Evolutionary conservation across 2,797 vertebrate genomes (phyloP).

Genomic region (Staurois parvus): DNA sequence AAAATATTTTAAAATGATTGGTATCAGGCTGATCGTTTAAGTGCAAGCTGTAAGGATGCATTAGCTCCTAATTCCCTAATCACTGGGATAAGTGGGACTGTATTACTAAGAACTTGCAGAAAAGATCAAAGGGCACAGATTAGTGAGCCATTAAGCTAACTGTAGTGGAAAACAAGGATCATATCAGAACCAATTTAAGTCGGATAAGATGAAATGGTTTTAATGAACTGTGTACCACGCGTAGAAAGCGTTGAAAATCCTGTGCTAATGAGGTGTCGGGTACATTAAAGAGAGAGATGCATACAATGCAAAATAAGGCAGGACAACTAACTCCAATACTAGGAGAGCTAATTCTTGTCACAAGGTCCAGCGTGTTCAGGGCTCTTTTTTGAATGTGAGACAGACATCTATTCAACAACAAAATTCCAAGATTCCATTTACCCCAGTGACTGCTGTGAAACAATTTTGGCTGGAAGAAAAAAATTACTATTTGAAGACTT

Average conservation of each 20-base stretch:
- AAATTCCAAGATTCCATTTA: slow-evolving; percentile 55
- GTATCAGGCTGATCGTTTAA: slow-evolving; percentile 63
- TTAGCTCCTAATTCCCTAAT: slow-evolving; percentile 45
- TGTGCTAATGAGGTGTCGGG: slow-evolving; percentile 76
- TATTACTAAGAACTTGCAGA: slow-evolving; percentile 45
- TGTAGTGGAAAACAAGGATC: slow-evolving; percentile 64
- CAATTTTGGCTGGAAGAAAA: too few species aligned
- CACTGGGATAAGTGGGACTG: slow-evolving; percentile 54
- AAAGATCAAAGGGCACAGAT: slow-evolving; percentile 66
- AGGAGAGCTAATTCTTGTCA: slow-evolving; percentile 70
- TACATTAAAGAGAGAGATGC: slow-evolving; percentile 59
- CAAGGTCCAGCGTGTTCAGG: slow-evolving; percentile 70
- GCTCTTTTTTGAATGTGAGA: slow-evolving; percentile 64
- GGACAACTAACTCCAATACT: slow-evolving; percentile 58
- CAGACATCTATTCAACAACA: background rate
- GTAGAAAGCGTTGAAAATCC: slow-evolving; percentile 73
- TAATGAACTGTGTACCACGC: slow-evolving; percentile 73
- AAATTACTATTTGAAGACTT: too few species aligned
- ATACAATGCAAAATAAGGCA: slow-evolving; percentile 59
- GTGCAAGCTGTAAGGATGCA: background rate
- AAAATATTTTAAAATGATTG: slow-evolving; percentile 49
- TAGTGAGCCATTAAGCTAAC: slow-evolving; percentile 58
- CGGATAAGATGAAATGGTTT: slow-evolving; percentile 72
- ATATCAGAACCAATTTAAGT: slow-evolving; percentile 65
- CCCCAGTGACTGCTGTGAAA: too few species aligned